Conservation (phyloP, 2,888 invertebrate genomes). For the Acronicta leporina region DNA sequence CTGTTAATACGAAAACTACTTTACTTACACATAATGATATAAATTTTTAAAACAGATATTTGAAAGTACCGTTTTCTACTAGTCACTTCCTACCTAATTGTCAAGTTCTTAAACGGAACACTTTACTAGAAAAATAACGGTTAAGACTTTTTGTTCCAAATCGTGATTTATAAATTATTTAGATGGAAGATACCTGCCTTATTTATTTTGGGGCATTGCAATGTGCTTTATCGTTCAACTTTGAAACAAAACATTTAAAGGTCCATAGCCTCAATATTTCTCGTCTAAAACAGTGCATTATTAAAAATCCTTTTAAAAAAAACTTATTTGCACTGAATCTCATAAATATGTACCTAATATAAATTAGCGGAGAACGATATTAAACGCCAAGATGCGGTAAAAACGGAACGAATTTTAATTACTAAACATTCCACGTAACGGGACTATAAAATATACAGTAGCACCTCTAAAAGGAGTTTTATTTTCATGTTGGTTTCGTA, state of each 20-base stretch:
- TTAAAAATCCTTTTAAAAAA: neutral
- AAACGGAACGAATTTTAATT: conserved; percentile 59
- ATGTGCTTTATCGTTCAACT: too few relatives aligned
- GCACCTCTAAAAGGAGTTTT: conserved; percentile 54
- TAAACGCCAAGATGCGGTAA: conserved; percentile 51
- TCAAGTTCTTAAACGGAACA: too few relatives aligned
- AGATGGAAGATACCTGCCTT: neutral
- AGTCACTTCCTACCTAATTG: too few relatives aligned
- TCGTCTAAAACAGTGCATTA: too few relatives aligned
- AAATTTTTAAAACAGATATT: too few relatives aligned
- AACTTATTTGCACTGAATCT: conserved; percentile 21
- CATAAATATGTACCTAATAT: conserved; percentile 40
- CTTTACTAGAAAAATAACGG: too few relatives aligned
- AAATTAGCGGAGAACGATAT: conserved; percentile 32
- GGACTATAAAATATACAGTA: conserved; percentile 56
- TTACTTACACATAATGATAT: too few relatives aligned
- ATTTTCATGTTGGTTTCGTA: conserved; percentile 33
- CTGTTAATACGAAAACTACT: too few relatives aligned
- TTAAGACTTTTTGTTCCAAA: conserved; percentile 1
- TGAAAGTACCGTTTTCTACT: too few relatives aligned
- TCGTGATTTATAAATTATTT: conserved; percentile 2
- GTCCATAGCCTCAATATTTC: too few relatives aligned
- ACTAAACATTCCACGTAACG: conserved; percentile 55
- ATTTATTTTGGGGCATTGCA: neutral
- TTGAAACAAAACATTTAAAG: too few relatives aligned